Percentiles rank a stretch among this genome's conserved stretches.
These are phyloP conservation scores for Rhinatrema bivittatum DNA, from an alignment of 2,797 vertebrate genomes.

Conservation along the genomic window DNA sequence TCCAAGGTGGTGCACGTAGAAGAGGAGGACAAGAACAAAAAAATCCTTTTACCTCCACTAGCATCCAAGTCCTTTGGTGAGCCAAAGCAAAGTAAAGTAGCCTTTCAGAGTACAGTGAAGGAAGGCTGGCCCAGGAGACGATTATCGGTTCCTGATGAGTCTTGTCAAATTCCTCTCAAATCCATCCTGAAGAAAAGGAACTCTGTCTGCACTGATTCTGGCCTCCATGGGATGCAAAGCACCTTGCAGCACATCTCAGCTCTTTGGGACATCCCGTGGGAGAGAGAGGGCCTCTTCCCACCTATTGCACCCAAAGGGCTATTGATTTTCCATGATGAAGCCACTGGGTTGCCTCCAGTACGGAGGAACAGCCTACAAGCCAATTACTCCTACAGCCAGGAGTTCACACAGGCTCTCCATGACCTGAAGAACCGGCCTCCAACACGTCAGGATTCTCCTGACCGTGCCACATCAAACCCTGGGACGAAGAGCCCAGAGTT, in stretches of 20 bases:
- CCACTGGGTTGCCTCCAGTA: not conserved
- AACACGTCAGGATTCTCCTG: too few relatives aligned
- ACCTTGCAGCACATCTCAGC: not conserved
- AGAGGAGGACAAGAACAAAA: too few relatives aligned
- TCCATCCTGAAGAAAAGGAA: conserved; percentile 10
- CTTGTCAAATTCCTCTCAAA: not conserved
- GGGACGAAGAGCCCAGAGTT: too few relatives aligned
- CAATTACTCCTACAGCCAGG: conserved; percentile 2
- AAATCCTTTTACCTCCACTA: too few relatives aligned
- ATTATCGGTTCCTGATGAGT: conserved; percentile 4
- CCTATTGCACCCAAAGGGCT: not conserved
- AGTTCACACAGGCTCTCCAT: conserved; percentile 3
- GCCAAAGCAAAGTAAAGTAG: not conserved
- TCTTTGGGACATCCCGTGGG: not conserved
- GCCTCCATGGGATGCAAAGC: not conserved
- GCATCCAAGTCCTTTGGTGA: not conserved
- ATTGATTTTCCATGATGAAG: conserved; percentile 2
- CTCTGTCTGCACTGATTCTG: not conserved
- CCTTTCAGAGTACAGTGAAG: not conserved
- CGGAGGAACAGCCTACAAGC: not conserved
- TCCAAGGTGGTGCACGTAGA: too few relatives aligned
- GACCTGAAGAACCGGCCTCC: not conserved
- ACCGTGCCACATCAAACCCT: too few relatives aligned
- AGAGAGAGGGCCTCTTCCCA: conserved; percentile 3
- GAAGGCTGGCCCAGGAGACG: not conserved